Evolutionary conservation across 2,888 invertebrate species (phyloP), one percentile per base, ranked within the genome.

Genomic region (Pegoplata infirma): DNA sequence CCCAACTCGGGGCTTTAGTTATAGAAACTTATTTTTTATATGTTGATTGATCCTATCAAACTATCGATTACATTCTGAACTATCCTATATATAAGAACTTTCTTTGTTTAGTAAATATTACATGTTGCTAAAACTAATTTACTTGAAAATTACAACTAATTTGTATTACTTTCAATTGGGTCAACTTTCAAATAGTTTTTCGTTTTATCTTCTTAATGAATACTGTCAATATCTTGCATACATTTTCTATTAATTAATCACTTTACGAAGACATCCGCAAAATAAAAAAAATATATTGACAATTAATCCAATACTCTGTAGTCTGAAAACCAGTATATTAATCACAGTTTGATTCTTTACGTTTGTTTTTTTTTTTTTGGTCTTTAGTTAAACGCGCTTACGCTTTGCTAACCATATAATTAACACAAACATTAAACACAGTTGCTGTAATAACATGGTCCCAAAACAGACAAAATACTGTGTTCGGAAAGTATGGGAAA

Each of bases 351-450:
- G 56, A 63, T 71, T 71, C 46, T 66, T 59, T 47, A 44, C n/a
- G 44, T 67, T 40, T n/a, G n/a, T n/a, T n/a, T n/a, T n/a, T n/a
- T n/a, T n/a, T n/a, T 53, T 61, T 61, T 67, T 55, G 71, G 66
- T 64, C 58, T 47, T 56, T 46, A 47, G 47, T 61, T 66, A 71
- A 58, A 61, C 40, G 69, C 74, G 66, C 78, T 78, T 78, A 75
- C 63, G 74, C 75, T 63, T 67, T 74, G 51, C 73, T 59, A 67
- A 75, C 59, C 79, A 63, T 79, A 55, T 79, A 79, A 79, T 79
- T 79, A 79, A 72, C 71, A 16, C 79, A 79, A 75, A 79, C 71
- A 79, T 72, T 75, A 67, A 72, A 63, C 68, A 63, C 63, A 32
- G 56, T 67, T 75, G 67, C 67, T 28, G 44, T 25, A 75, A 74